A percentile compares a stretch with the other conserved stretches of the same genome.
Conservation (phyloP, 1,140 invertebrate genomes). For the Galleria mellonella region DNA sequence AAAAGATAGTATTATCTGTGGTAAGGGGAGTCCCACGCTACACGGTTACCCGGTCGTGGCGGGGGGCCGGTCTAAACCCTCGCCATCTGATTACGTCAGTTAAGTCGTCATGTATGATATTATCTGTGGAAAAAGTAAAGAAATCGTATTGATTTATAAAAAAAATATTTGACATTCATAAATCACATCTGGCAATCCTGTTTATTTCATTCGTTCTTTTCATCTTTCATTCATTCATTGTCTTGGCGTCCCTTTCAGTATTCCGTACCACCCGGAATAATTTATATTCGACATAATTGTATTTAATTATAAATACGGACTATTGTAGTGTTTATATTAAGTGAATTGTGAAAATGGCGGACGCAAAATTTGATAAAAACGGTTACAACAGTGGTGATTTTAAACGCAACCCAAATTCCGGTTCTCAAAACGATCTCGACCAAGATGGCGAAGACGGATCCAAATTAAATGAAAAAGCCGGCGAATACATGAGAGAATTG, state of each 20-base stretch:
- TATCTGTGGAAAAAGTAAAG: too few species aligned
- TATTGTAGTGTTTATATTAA: too few species aligned
- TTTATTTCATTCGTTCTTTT: too few species aligned
- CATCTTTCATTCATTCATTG: background rate
- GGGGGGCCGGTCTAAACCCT: too few species aligned
- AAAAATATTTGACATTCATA: too few species aligned
- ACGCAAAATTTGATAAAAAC: constrained; percentile 55
- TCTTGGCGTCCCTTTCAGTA: background rate
- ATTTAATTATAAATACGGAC: background rate
- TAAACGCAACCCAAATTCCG: constrained; percentile 66
- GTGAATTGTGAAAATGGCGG: constrained; percentile 33
- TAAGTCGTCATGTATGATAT: too few species aligned
- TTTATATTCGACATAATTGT: background rate
- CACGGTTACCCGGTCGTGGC: too few species aligned
- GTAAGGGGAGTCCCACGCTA: too few species aligned
- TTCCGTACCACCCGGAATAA: background rate
- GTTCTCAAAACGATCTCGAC: constrained; percentile 28
- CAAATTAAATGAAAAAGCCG: constrained; percentile 79
- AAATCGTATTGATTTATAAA: too few species aligned
- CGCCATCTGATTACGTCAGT: too few species aligned
- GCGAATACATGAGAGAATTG: constrained; percentile 84
- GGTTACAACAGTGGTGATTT: constrained; percentile 75
- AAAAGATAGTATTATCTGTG: too few species aligned
- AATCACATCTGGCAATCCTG: too few species aligned
- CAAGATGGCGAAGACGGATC: constrained; percentile 73